Evolutionary conservation across 2,888 invertebrate species (phyloP).

Genomic region (Prosopocoilus inquinatus): DNA sequence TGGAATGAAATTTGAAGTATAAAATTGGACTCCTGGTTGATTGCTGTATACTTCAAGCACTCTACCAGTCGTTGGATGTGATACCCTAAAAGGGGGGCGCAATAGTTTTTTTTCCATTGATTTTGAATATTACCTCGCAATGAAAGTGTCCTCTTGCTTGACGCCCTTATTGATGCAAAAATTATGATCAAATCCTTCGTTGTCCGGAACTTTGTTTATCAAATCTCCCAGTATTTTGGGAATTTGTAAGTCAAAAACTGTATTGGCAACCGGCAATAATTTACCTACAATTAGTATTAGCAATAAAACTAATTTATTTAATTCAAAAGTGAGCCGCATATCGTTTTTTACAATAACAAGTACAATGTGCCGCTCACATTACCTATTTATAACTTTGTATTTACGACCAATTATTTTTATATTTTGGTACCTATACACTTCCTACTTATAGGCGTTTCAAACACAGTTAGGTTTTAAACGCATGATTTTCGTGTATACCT

Average conservation of each 20-base stretch:
- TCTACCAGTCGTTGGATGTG: conserved; percentile 69
- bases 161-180: conserved; percentile 70
- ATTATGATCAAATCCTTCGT: conserved; percentile 78
- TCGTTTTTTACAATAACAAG: no score
- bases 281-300: conserved; percentile 55
- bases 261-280: conserved; percentile 67
- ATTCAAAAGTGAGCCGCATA: background rate
- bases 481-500: no score
- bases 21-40: conserved; percentile 89
- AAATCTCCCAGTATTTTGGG: conserved; percentile 65
- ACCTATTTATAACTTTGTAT: no score
- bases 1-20: conserved; percentile 77
- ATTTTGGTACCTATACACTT: no score
- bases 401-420: no score
- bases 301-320: conserved; percentile 7
- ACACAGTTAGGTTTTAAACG: no score
- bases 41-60: conserved; percentile 78
- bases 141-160: conserved; percentile 58
- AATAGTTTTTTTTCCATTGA: conserved; percentile 2
- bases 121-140: conserved; percentile 55
- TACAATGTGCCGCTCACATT: no score
- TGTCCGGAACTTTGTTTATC: conserved; percentile 62
- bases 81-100: conserved; percentile 50
- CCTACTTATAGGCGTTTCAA: no score
- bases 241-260: conserved; percentile 71